phyloP scores from a whole-genome alignment of 2,888 invertebrate genomes.

The Dynastes grantii region DNA sequence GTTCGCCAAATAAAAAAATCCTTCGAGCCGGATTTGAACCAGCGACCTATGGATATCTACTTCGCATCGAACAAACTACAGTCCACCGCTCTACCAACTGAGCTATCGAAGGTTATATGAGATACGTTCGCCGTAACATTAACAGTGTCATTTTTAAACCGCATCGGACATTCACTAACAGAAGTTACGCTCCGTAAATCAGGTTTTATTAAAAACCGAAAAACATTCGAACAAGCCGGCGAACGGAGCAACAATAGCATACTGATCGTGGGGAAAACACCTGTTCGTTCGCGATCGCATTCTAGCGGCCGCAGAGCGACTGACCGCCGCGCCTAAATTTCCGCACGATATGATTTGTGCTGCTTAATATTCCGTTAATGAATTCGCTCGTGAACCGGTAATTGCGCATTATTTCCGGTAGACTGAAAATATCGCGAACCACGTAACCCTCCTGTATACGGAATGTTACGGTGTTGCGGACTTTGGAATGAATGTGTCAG shows the following conservation, averaged over 20 bases:
- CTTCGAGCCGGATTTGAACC: constrained; percentile 81
- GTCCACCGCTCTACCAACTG: constrained; percentile 69
- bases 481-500: neutral
- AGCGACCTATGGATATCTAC: constrained; percentile 78
- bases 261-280: constrained; percentile 24
- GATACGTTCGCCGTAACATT: neutral
- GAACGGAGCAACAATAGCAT: neutral
- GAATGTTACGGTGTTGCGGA: neutral
- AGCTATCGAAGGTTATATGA: constrained; percentile 65
- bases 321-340: constrained; percentile 31
- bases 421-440: constrained; percentile 12
- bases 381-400: constrained; percentile 40
- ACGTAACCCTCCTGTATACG: neutral
- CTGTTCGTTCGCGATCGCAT: constrained; percentile 34
- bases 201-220: constrained; percentile 20
- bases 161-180: constrained; percentile 9
- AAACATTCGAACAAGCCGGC: constrained; percentile 6
- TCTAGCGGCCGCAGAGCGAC: neutral
- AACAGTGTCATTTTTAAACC: neutral
- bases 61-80: constrained; percentile 59
- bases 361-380: constrained; percentile 46
- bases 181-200: constrained; percentile 3
- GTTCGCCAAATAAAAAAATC: constrained; percentile 63
- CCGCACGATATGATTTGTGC: constrained; percentile 42
- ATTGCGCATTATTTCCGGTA: constrained; percentile 44